A percentile compares a stretch with the other conserved stretches of the same genome.
phyloP scores from a whole-genome alignment of 2,113 vertebrate genomes.

The Stomatorhinus ivindoensis region DNA sequence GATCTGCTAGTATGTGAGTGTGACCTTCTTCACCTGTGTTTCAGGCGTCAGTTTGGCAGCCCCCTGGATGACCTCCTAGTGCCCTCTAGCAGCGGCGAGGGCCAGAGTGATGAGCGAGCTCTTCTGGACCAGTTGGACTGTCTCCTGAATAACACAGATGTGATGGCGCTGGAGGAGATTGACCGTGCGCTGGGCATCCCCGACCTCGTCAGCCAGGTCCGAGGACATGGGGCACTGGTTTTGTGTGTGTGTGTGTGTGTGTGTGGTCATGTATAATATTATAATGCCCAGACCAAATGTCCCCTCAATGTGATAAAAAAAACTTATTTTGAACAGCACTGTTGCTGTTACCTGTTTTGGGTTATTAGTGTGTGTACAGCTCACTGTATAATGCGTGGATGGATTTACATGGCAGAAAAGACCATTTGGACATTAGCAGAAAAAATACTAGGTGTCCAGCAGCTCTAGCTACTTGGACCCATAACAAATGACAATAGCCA shows the following conservation, averaged over 20 bases:
- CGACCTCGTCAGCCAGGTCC: constrained; percentile 89
- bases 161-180: constrained; percentile 84
- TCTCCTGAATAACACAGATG: constrained; percentile 84
- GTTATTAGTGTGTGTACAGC: neutral
- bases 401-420: neutral
- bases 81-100: constrained; percentile 69
- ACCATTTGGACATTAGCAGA: neutral
- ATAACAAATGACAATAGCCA: neutral
- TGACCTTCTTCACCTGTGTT: neutral
- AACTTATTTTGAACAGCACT: neutral
- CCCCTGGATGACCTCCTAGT: constrained; percentile 83
- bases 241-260: neutral
- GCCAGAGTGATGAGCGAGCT: constrained; percentile 82
- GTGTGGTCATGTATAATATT: neutral
- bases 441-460: neutral
- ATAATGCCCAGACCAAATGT: too few relatives aligned
- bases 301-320: too few relatives aligned
- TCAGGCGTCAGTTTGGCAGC: constrained; percentile 73
- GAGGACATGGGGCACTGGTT: neutral
- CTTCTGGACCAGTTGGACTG: constrained; percentile 90
- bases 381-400: neutral
- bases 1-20: neutral
- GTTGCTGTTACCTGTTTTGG: neutral
- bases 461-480: neutral
- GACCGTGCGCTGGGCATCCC: constrained; percentile 93